A percentile compares a stretch with the other conserved stretches of the same genome.
Evolutionary conservation across 2,888 invertebrate genomes (phyloP).

Genomic region (Pyrgus malvae): DNA sequence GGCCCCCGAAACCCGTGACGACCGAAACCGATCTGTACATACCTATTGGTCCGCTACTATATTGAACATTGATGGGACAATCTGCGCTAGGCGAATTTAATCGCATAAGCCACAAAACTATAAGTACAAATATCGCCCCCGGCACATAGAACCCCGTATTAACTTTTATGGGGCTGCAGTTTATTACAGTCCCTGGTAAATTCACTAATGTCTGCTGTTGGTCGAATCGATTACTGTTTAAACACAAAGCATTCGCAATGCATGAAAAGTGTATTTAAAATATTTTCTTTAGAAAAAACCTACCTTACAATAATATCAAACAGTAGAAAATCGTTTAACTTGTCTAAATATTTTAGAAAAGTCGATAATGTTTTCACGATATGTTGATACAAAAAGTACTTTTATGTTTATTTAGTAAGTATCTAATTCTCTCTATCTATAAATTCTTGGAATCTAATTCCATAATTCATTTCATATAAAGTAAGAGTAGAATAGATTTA

Average conservation of each 20-base stretch:
- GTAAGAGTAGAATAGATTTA: too few species aligned
- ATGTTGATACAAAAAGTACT: too few species aligned
- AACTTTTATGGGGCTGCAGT: slow-evolving; percentile 29
- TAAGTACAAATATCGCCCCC: slow-evolving; percentile 48
- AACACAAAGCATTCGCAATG: background rate
- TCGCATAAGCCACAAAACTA: slow-evolving; percentile 48
- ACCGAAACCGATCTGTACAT: slow-evolving; percentile 37
- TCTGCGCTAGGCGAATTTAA: slow-evolving; percentile 52
- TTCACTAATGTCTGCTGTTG: slow-evolving; percentile 14
- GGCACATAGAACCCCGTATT: slow-evolving; percentile 15
- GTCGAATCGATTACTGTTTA: slow-evolving; percentile 12
- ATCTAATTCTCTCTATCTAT: too few species aligned
- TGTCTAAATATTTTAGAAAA: too few species aligned
- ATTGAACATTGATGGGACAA: slow-evolving; percentile 70
- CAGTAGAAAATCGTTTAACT: too few species aligned
- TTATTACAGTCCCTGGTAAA: slow-evolving; percentile 22
- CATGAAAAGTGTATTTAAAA: background rate
- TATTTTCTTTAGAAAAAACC: too few species aligned
- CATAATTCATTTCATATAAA: too few species aligned
- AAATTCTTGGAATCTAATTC: too few species aligned
- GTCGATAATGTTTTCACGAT: too few species aligned
- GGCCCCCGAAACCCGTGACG: slow-evolving; percentile 2
- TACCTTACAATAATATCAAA: too few species aligned
- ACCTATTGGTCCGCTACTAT: too few species aligned
- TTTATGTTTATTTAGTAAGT: too few species aligned